Conservation (phyloP, 2,888 invertebrate species). For the Spatulosminthurus flaviceps region DNA sequence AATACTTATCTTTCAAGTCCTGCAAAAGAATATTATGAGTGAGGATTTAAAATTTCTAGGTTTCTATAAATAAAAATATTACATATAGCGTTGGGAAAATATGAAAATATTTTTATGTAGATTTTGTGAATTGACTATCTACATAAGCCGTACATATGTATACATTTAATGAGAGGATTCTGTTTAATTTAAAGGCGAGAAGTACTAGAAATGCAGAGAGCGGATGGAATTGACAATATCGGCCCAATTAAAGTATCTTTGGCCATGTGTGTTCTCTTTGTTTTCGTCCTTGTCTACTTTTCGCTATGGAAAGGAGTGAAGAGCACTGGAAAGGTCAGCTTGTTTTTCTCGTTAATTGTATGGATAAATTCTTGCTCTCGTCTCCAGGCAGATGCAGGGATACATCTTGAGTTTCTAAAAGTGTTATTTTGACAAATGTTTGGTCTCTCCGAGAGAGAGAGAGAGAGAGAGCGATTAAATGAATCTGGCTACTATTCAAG, state of each 20-base stretch:
- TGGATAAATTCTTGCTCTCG: no score
- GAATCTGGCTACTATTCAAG: neutral
- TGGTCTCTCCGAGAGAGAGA: constrained; percentile 5
- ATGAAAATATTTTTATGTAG: no score
- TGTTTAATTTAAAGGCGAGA: constrained; percentile 74
- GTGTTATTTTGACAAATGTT: no score
- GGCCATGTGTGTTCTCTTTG: constrained; percentile 87
- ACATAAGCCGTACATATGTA: no score
- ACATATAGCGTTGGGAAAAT: no score
- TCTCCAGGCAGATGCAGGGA: no score
- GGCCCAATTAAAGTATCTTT: constrained; percentile 89
- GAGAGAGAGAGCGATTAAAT: neutral
- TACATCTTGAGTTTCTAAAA: no score
- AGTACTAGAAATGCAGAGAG: constrained; percentile 84
- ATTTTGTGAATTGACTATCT: no score
- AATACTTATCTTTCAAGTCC: constrained; percentile 73
- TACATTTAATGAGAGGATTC: neutral
- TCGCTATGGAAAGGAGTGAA: constrained; percentile 95
- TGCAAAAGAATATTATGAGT: constrained; percentile 90
- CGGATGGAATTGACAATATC: constrained; percentile 84
- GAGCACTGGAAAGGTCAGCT: constrained; percentile 86
- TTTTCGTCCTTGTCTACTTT: constrained; percentile 93
- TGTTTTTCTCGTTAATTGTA: neutral
- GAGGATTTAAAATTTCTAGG: constrained; percentile 67
- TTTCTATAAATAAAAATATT: no score